Conservation (phyloP, 1,140 invertebrate genomes). For the Nixonia krombeini region DNA sequence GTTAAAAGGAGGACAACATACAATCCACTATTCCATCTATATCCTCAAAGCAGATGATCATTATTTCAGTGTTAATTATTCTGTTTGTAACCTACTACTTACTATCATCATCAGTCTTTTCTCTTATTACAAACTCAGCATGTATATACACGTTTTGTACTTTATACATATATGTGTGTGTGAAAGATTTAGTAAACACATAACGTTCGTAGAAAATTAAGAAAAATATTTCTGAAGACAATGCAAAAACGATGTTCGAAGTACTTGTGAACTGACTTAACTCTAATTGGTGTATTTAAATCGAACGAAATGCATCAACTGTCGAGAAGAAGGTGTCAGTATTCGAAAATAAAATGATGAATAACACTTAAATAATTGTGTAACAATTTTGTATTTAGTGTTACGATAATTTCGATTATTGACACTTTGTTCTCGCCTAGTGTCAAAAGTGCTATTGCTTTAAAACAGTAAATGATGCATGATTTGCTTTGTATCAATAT, state of each 20-base stretch:
- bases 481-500: constrained; percentile 13
- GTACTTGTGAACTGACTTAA: too few relatives aligned
- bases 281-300: too few relatives aligned
- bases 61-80: constrained; percentile 1
- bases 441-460: not conserved
- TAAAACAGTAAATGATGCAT: constrained; percentile 15
- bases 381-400: too few relatives aligned
- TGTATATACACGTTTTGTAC: constrained; percentile 10
- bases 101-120: constrained; percentile 3
- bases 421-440: not conserved
- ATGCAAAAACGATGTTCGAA: too few relatives aligned
- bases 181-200: too few relatives aligned
- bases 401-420: not conserved
- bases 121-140: constrained; percentile 20
- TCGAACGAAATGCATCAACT: too few relatives aligned
- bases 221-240: too few relatives aligned
- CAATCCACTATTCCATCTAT: constrained; percentile 1
- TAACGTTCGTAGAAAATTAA: not conserved
- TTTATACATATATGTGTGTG: not conserved
- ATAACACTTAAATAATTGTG: too few relatives aligned
- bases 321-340: not conserved
- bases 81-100: constrained; percentile 8
- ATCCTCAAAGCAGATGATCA: constrained; percentile 14
- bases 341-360: too few relatives aligned
- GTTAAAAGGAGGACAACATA: too few relatives aligned